phyloP scores from a whole-genome alignment of 2,113 vertebrate genomes.

The Podocnemis expansa region DNA sequence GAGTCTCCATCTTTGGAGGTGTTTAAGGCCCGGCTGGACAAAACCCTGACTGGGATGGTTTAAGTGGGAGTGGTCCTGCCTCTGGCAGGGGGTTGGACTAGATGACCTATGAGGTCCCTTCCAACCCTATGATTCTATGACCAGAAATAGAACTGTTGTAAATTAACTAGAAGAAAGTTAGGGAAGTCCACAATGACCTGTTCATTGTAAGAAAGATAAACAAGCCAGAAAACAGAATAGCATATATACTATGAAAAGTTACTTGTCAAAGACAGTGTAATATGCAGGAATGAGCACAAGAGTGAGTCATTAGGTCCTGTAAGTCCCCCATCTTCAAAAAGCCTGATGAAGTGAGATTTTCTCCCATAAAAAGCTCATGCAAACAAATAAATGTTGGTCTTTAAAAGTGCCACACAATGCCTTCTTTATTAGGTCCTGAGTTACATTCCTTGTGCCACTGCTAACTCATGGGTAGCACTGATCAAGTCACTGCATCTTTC shows the following conservation, averaged over 20 bases:
- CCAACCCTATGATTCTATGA: too few species aligned
- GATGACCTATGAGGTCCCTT: too few species aligned
- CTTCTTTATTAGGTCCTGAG: not conserved
- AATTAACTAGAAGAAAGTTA: not conserved
- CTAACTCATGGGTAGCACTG: rapidly evolving
- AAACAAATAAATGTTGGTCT: too few species aligned
- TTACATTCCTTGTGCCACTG: not conserved
- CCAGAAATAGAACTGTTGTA: conserved; percentile 51
- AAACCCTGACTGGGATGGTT: too few species aligned
- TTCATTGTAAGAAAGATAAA: conserved; percentile 5
- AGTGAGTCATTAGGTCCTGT: not conserved
- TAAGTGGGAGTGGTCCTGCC: too few species aligned
- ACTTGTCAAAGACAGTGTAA: not conserved
- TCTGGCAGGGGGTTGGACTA: too few species aligned
- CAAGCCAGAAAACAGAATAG: conserved; percentile 1
- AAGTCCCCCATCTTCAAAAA: too few species aligned
- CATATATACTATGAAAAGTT: not conserved
- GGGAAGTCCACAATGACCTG: not conserved
- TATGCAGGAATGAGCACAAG: not conserved
- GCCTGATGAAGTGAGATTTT: too few species aligned
- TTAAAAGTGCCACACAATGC: too few species aligned
- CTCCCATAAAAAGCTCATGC: too few species aligned
- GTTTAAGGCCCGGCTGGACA: too few species aligned
- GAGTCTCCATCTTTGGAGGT: too few species aligned
- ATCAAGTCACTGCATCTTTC: not conserved